Evolutionary conservation across 1,140 invertebrate genomes (phyloP), one percentile per base, ranked within the genome.

Genomic region (Leptestheria dahalacensis): DNA sequence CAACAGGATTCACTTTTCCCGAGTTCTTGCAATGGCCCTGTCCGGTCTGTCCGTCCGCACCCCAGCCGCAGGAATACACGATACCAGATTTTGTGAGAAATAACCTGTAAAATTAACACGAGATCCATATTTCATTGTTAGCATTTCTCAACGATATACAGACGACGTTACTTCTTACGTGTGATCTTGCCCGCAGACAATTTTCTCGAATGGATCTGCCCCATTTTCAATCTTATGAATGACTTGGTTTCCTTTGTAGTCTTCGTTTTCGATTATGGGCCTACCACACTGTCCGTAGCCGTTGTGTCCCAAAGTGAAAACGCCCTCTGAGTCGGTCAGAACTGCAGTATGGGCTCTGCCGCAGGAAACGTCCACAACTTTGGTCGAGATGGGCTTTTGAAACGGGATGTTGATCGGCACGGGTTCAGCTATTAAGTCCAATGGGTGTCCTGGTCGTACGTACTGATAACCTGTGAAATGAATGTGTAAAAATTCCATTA

Each of bases 21-120:
- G 74, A 75, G 24, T 68, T 72, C 12, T 78, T 69, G 68, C 79
- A 91, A 67, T 81, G 79, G 1, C 85, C 87, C 10, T 84, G 72
- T 48, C 92, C 93, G 1, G 90, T 92, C 76, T 97, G 94, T 2
- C 94, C 94, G 76, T 97, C 93, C 1, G 90, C 85, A 23, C 92
- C 86, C 83, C 91, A 91, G 1, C 94, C 94, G 76, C 90, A 97
- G 12, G 84, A 79, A 68, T 82, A 95, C 2, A 97, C 83, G 66
- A 81, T 74, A 23, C 93, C 92, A 48, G 78, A 72, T 68, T 84
- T 78, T 61, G 85, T 89, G 33, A 96, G 68, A 62, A 94, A 82
- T 64, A 95, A 74, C 64, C 88, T 89, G 70, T 72, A 81, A 73
- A 60, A 64, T 61, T 61, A 65, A 63, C 62, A 64, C 60, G 33